Conservation (phyloP, 2,113 vertebrate genomes). For the Planiliza haematocheilus region DNA sequence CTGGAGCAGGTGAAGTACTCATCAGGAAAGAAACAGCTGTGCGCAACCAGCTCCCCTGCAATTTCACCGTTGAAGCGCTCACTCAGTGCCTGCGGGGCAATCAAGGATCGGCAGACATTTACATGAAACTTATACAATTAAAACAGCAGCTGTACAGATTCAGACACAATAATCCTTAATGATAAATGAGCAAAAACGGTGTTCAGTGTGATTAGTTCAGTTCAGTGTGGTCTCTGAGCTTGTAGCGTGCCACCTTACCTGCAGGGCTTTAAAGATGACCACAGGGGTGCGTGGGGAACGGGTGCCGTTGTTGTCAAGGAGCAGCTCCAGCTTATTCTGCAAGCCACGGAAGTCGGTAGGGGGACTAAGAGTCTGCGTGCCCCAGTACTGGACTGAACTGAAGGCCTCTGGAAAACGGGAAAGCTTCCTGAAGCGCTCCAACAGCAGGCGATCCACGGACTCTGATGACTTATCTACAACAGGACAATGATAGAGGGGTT, state of each 20-base stretch:
- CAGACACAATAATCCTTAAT: not conserved
- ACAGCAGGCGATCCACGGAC: slow-evolving; percentile 90
- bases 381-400: slow-evolving; percentile 94
- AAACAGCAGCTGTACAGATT: not conserved
- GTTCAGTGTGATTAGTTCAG: not conserved
- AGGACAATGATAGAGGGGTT: slow-evolving; percentile 11
- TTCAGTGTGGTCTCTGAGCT: no score
- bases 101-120: slow-evolving; percentile 5
- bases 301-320: slow-evolving; percentile 93
- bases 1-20: slow-evolving; percentile 99
- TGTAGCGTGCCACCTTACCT: slow-evolving; percentile 81
- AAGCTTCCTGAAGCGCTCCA: slow-evolving; percentile 92
- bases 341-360: slow-evolving; percentile 93
- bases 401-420: slow-evolving; percentile 95
- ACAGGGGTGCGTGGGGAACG: slow-evolving; percentile 91
- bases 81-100: slow-evolving; percentile 89
- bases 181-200: not conserved
- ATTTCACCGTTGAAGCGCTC: slow-evolving; percentile 98
- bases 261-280: slow-evolving; percentile 95
- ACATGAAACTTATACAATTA: not conserved
- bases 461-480: slow-evolving; percentile 88
- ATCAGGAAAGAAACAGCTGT: slow-evolving; percentile 98
- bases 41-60: slow-evolving; percentile 91
- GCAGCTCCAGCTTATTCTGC: slow-evolving; percentile 89
- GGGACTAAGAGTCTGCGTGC: slow-evolving; percentile 92